Conservation (phyloP, 2,888 invertebrate genomes). For the Timema cristinae region DNA sequence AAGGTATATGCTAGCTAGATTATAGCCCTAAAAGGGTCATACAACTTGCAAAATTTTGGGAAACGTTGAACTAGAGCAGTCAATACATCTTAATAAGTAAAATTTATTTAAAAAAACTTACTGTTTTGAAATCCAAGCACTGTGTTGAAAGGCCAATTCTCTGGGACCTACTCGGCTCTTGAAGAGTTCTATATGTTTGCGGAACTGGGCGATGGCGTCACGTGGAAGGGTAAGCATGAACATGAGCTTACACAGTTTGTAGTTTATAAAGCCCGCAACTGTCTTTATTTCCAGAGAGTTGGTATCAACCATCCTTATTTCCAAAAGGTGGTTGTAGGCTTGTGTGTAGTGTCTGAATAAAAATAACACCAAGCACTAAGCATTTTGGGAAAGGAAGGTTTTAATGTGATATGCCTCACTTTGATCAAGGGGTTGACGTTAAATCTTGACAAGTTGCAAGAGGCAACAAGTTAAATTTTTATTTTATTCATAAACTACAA, state of each 20-base stretch:
- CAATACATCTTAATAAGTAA: too few species aligned
- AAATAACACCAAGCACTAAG: constrained; percentile 20
- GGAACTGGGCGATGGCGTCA: constrained; percentile 93
- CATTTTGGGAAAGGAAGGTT: not conserved
- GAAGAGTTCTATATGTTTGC: constrained; percentile 87
- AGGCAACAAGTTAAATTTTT: too few species aligned
- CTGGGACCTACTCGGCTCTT: constrained; percentile 74
- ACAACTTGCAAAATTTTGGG: too few species aligned
- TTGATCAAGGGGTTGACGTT: too few species aligned
- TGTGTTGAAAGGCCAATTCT: constrained; percentile 89
- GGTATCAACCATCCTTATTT: constrained; percentile 82
- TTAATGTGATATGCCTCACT: not conserved
- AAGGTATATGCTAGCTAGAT: too few species aligned
- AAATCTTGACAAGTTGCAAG: too few species aligned
- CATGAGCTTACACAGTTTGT: constrained; percentile 88
- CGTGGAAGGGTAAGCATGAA: constrained; percentile 85
- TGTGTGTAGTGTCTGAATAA: constrained; percentile 71
- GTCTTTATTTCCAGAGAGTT: constrained; percentile 92
- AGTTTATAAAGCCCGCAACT: constrained; percentile 92
- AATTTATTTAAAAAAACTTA: constrained; percentile 40
- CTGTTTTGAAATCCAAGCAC: constrained; percentile 93
- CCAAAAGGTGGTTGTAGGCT: constrained; percentile 85
- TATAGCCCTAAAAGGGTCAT: too few species aligned
- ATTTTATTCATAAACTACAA: too few species aligned
- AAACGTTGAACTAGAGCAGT: too few species aligned